These are phyloP conservation scores for Sussaba pulchella DNA, from an alignment of 2,888 invertebrate species.

Conservation along the genomic window DNA sequence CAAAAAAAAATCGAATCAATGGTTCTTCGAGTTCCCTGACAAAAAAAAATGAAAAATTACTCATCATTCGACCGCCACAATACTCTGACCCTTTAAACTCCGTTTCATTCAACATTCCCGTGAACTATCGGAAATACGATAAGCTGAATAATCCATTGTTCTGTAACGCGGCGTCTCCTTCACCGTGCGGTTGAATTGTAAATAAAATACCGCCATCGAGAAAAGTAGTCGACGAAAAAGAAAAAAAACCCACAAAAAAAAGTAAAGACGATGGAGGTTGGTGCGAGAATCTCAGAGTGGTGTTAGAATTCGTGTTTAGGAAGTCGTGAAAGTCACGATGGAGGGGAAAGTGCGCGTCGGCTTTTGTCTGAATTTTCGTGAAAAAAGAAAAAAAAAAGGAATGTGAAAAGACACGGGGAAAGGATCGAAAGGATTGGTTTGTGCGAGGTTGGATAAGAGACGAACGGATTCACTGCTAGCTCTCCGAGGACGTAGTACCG, in stretches of 20 bases:
- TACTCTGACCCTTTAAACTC: neutral
- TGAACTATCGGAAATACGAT: neutral
- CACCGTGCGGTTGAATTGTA: conserved; percentile 73
- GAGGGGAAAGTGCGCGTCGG: conserved; percentile 26
- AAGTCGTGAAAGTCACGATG: conserved; percentile 71
- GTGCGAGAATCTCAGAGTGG: conserved; percentile 34
- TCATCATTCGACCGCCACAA: neutral
- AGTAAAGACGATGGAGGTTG: conserved; percentile 26
- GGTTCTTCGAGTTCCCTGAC: no score
- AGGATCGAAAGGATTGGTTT: conserved; percentile 45
- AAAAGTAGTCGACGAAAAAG: conserved; percentile 50
- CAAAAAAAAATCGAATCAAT: no score
- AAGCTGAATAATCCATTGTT: neutral
- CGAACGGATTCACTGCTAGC: conserved; percentile 43
- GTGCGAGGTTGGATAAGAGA: conserved; percentile 39
- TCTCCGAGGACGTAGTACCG: conserved; percentile 61
- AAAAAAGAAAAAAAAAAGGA: conserved; percentile 28
- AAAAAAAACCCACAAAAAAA: conserved; percentile 9
- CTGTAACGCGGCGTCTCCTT: conserved; percentile 47
- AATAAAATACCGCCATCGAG: conserved; percentile 69
- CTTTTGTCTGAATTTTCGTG: conserved; percentile 57
- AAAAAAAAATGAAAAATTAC: no score
- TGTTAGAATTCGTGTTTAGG: conserved; percentile 74
- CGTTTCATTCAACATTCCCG: neutral
- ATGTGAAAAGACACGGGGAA: neutral